Evolutionary conservation across 2,888 invertebrate species (phyloP).

Genomic region (Atrina japonica): DNA sequence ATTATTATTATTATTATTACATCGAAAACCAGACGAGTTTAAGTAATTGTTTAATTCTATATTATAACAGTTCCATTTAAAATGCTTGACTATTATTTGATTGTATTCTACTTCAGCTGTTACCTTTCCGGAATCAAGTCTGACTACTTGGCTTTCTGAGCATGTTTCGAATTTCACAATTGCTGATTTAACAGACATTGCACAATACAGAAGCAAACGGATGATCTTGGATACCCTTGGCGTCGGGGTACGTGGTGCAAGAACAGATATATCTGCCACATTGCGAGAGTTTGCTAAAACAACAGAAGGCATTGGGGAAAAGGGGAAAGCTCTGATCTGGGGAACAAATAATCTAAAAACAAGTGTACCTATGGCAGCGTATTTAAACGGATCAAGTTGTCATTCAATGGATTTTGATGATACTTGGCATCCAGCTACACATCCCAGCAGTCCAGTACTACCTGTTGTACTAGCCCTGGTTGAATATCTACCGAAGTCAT

Average conservation of each 20-base stretch:
- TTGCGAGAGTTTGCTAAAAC: constrained; percentile 43
- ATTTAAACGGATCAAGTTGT: constrained; percentile 63
- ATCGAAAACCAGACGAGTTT: too few species aligned
- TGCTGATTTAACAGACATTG: constrained; percentile 51
- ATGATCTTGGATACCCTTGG: constrained; percentile 68
- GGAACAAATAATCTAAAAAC: constrained; percentile 44
- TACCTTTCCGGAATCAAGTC: not conserved
- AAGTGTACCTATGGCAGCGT: constrained; percentile 53
- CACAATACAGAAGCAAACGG: constrained; percentile 60
- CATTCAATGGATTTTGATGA: constrained; percentile 73
- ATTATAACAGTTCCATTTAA: too few species aligned
- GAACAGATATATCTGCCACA: constrained; percentile 57
- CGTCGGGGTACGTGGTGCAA: constrained; percentile 54
- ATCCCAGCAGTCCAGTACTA: constrained; percentile 67
- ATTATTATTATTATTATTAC: too few species aligned
- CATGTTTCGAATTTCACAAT: constrained; percentile 51
- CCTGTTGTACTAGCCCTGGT: constrained; percentile 63
- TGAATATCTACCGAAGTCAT: constrained; percentile 50
- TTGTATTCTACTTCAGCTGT: too few species aligned
- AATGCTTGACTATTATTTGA: too few species aligned
- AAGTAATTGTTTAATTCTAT: too few species aligned
- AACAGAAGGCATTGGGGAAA: constrained; percentile 10
- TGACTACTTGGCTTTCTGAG: constrained; percentile 59
- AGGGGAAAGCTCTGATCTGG: constrained; percentile 40
- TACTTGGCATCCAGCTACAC: constrained; percentile 71